Base-by-base conservation (phyloP, 2,888 invertebrate species). In the Ophraella communa region DNA sequence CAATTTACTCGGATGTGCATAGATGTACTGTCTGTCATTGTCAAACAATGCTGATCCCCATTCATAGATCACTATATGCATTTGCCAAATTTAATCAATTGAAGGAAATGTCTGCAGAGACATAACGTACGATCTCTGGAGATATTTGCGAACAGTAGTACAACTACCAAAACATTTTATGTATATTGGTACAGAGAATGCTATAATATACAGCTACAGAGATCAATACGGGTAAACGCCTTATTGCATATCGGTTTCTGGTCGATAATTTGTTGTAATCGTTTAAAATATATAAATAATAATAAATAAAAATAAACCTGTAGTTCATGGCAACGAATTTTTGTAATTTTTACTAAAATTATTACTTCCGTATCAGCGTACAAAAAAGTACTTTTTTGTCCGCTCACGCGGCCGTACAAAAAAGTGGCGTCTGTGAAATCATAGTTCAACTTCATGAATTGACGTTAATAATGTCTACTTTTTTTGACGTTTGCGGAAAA, bases 11-110 rank as follows among this genome's bases (percentile, higher is more conserved):
- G 66, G 58, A 51, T 53, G 35, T 54, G 58, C 67, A 69, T 72
- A 71, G 73, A 75, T 68, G 71, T 67, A 75, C 73, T 73, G 72
- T 71, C 74, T 73, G 72, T 71, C 74, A 73, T 54, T 66, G 55
- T 39, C 73, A 67, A 61, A 53, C 65, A 57, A 61, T 42, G 62
- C 62, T 59, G 62, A 65, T 56, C 44, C 39, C 67, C 66, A 39
- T 39, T 39, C 39, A 64, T 67, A 62, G 62, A 68, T 68, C 70
- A 71, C 65, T 60, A 45, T 65, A 60, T 53, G 61, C 63, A 65
- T 68, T 59, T 42, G 62, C 62, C 60, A 65, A 67, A 65, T 68
- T 68, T 65, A 68, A 68, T 68, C 67, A 68, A 54, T 55, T 55
- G 54, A 60, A 64, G 64, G 64, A 64, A 64, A 54, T 64, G 59